A percentile compares a stretch with the other conserved stretches of the same genome.
Conservation (phyloP, 2,797 vertebrate species). For the Hydrolagus colliei region DNA sequence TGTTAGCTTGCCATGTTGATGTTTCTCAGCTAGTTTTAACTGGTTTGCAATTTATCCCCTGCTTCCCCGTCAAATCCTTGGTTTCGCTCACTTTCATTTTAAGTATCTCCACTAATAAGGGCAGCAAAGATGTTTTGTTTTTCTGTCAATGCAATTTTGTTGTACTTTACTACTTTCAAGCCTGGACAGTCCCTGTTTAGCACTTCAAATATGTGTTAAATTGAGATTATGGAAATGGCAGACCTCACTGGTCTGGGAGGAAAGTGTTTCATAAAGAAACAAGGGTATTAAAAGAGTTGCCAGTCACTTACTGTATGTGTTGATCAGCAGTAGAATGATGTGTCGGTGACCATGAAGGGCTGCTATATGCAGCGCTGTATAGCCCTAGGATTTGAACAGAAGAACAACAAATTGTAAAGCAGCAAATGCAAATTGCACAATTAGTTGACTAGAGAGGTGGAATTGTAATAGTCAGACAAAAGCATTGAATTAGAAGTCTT, state of each 20-base stretch:
- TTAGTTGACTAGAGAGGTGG: background rate
- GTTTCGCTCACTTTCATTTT: conserved; percentile 34
- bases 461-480: background rate
- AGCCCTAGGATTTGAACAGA: conserved; percentile 46
- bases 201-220: conserved; percentile 45
- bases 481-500: background rate
- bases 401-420: conserved; percentile 19
- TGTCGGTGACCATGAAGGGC: conserved; percentile 54
- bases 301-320: conserved; percentile 54
- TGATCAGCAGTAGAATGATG: conserved; percentile 55
- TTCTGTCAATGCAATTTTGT: conserved; percentile 41
- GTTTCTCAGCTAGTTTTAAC: conserved; percentile 32
- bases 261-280: conserved; percentile 48
- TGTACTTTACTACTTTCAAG: conserved; percentile 41
- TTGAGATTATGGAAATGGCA: conserved; percentile 53
- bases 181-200: conserved; percentile 47
- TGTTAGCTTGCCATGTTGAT: conserved; percentile 33
- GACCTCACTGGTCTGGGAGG: conserved; percentile 46
- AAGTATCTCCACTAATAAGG: conserved; percentile 39
- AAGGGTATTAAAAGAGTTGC: conserved; percentile 48
- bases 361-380: conserved; percentile 53
- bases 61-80: conserved; percentile 30
- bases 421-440: conserved; percentile 14
- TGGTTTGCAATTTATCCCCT: conserved; percentile 32
- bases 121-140: conserved; percentile 38